Conservation (phyloP, 2,797 vertebrate genomes). For the Kryptolebias ocellatus region DNA sequence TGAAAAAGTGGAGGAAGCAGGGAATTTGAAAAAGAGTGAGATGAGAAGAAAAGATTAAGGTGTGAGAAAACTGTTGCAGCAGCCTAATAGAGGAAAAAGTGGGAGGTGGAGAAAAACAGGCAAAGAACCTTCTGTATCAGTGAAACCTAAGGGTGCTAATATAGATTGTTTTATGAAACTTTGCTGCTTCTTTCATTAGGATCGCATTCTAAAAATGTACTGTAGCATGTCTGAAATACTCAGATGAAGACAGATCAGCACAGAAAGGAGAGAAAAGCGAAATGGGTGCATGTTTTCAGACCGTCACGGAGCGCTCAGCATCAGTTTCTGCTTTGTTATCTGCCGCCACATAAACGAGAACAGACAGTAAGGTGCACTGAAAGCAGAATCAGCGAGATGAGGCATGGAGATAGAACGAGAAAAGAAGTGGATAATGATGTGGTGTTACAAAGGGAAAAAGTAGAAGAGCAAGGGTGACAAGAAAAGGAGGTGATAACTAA, state of each 20-base stretch:
- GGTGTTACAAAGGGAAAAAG: slow-evolving; percentile 1
- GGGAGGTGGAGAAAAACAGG: background rate
- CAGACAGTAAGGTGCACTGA: slow-evolving; percentile 13
- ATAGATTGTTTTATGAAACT: background rate
- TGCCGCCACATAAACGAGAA: slow-evolving; percentile 26
- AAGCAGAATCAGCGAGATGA: slow-evolving; percentile 3
- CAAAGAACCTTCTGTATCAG: background rate
- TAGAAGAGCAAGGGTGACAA: background rate
- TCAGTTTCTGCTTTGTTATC: slow-evolving; percentile 58
- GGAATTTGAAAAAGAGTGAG: background rate
- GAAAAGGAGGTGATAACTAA: background rate
- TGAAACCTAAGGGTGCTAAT: background rate
- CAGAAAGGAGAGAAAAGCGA: background rate
- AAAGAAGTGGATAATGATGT: background rate
- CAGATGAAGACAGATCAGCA: slow-evolving; percentile 10
- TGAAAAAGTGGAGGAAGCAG: slow-evolving; percentile 9
- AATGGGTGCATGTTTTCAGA: slow-evolving; percentile 40
- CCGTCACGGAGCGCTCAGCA: slow-evolving; percentile 62
- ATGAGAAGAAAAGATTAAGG: slow-evolving; percentile 22
- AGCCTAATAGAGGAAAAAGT: slow-evolving; percentile 10
- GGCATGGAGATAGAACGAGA: background rate
- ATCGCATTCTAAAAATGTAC: slow-evolving; percentile 5
- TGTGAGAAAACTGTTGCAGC: slow-evolving; percentile 3
- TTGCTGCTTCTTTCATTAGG: background rate
- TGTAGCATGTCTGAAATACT: background rate